Evolutionary conservation across 2,888 invertebrate genomes (phyloP).

Genomic region (Stegophylla sp.): DNA sequence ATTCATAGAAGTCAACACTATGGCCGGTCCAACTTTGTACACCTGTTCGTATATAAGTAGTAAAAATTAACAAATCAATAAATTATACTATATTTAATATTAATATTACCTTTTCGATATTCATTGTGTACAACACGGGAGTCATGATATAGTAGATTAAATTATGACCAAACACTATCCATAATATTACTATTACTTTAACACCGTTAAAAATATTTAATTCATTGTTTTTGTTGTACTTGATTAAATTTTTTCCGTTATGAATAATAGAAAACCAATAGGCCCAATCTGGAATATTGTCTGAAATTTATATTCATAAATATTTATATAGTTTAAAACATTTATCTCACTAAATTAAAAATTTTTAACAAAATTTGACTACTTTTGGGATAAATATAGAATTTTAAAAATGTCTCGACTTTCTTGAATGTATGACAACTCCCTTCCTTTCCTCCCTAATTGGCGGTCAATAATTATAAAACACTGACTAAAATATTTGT

Average conservation of each 20-base stretch:
- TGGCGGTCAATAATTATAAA: no score
- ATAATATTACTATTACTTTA: neutral
- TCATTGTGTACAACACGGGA: neutral
- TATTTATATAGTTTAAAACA: no score
- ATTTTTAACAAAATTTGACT: no score
- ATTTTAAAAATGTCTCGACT: no score
- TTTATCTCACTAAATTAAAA: no score
- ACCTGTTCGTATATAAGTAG: neutral
- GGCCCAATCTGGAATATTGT: neutral
- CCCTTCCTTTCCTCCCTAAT: no score
- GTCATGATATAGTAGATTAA: neutral
- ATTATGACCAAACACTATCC: conserved; percentile 13
- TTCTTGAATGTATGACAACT: no score
- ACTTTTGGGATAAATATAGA: no score
- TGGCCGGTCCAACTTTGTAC: neutral
- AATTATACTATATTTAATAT: no score
- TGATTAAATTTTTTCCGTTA: conserved; percentile 9
- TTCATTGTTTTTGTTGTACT: conserved; percentile 25
- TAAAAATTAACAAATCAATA: no score
- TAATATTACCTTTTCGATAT: neutral
- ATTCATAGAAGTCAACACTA: conserved; percentile 11
- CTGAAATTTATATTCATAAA: neutral
- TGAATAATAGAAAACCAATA: conserved; percentile 21
- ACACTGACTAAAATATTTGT: no score
- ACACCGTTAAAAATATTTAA: conserved; percentile 24